phyloP scores from a whole-genome alignment of 2,113 vertebrate genomes.

The Phodopus roborovskii region DNA sequence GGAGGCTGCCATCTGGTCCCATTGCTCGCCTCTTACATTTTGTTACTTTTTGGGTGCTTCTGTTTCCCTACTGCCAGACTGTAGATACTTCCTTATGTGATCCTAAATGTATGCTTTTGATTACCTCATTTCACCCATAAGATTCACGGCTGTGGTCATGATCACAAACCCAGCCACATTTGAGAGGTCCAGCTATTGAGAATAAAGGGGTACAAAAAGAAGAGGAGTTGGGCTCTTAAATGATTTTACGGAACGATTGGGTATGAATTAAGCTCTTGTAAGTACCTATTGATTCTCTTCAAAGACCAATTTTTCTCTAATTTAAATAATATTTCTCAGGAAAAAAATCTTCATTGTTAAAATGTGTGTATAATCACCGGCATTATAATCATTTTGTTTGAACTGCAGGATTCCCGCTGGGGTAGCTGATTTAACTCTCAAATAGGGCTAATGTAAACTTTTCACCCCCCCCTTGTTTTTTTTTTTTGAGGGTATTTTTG shows the following conservation, averaged over 20 bases:
- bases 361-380: not conserved
- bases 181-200: not conserved
- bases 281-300: not conserved
- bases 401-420: not conserved
- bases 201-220: not conserved
- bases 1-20: not conserved
- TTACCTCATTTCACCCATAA: not conserved
- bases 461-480: not conserved
- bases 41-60: not conserved
- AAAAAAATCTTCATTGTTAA: conserved; percentile 43
- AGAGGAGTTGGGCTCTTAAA: not conserved
- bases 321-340: conserved; percentile 27
- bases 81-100: not conserved
- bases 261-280: not conserved
- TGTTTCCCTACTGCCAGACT: not conserved
- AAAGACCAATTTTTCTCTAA: not conserved
- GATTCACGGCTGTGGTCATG: not conserved
- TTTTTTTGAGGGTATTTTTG: not conserved
- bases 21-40: not conserved
- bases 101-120: not conserved
- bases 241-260: not conserved
- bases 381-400: conserved; percentile 17
- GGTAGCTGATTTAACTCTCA: not conserved
- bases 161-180: not conserved
- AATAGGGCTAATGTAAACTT: not conserved